Evolutionary conservation across 1,140 invertebrate genomes (phyloP), one percentile per base, ranked within the genome.

Genomic region (Drosophila suzukii): DNA sequence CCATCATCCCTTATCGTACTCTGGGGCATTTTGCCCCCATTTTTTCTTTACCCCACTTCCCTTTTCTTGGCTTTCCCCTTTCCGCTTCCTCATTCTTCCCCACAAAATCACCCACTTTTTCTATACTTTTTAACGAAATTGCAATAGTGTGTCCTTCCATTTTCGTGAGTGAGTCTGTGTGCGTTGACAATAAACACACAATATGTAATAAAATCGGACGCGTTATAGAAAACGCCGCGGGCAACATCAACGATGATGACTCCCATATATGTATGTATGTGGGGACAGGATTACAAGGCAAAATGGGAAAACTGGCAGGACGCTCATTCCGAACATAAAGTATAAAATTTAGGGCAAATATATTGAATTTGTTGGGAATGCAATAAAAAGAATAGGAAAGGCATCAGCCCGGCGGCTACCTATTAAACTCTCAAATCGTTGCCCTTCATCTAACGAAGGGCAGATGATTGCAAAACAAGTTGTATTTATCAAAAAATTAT

Each of bases 1-100:
- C 84, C 84, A 89, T 89, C 84, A 89, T 89, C 84, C 84, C 84
- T 89, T 89, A 89, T 89, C 78, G 84, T 73, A 80, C 84, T 89
- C 84, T 67, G 50, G 84, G 84, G 84, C 73, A 89, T 89, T 89
- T 75, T 46, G 62, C 70, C 57, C 49, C 53, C 44, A 12, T 58
- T 51, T 57, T 54, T 71, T 36, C 36, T 11, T 10, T 4, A 39
- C 62, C 77, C 58, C 34, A 51, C 57, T 70, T 43, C 49, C 46
- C 34, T 62, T 56, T 68, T 50, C 60, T 46, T 30, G 8, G 39
- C 58, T 17, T 43, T 24, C n/a, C 17, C 27, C 39, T 12, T n/a
- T 24, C 30, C 30, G 6, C 30, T 6, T 11, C 41, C 53, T n/a
- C 20, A 17, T 38, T 34, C 7, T 6, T n/a, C 44, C 8, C 30